A percentile compares a stretch with the other conserved stretches of the same genome.
Evolutionary conservation across 2,113 vertebrate genomes (phyloP).

Genomic region (Semicossyphus pulcher): DNA sequence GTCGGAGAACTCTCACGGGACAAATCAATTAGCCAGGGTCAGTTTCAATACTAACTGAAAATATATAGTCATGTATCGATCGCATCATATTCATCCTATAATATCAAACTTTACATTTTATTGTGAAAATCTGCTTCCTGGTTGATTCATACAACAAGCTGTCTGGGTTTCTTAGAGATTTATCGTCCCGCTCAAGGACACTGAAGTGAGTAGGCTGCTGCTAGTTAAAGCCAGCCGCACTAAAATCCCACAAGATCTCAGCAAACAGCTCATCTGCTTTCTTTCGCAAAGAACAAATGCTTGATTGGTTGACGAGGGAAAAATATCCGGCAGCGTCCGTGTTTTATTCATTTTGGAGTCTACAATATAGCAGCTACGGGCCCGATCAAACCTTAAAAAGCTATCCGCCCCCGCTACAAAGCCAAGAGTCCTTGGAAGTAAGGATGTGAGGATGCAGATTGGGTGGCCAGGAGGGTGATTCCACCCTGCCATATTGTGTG

Average conservation of each 20-base stretch:
- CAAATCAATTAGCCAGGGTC: constrained; percentile 13
- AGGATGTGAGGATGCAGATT: constrained; percentile 59
- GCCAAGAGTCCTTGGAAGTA: constrained; percentile 55
- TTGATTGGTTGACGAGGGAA: neutral
- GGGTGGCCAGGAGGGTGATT: constrained; percentile 66
- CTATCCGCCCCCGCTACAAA: constrained; percentile 8
- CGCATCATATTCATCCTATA: neutral
- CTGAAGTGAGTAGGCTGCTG: neutral
- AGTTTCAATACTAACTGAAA: neutral
- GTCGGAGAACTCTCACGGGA: constrained; percentile 23
- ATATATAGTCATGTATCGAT: constrained; percentile 1
- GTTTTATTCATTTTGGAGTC: neutral
- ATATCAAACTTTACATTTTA: neutral
- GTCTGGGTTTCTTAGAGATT: neutral
- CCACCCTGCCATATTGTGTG: constrained; percentile 74
- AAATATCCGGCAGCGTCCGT: neutral
- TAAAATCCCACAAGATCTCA: neutral
- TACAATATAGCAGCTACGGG: neutral
- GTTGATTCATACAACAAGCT: neutral
- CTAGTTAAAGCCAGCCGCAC: neutral
- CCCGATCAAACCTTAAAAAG: constrained; percentile 3
- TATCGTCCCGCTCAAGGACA: constrained; percentile 10
- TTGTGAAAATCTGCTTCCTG: neutral
- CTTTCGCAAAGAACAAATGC: neutral
- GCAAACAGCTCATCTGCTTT: neutral